Base-by-base conservation (phyloP, 2,113 vertebrate genomes). In the Nematolebias whitei region DNA sequence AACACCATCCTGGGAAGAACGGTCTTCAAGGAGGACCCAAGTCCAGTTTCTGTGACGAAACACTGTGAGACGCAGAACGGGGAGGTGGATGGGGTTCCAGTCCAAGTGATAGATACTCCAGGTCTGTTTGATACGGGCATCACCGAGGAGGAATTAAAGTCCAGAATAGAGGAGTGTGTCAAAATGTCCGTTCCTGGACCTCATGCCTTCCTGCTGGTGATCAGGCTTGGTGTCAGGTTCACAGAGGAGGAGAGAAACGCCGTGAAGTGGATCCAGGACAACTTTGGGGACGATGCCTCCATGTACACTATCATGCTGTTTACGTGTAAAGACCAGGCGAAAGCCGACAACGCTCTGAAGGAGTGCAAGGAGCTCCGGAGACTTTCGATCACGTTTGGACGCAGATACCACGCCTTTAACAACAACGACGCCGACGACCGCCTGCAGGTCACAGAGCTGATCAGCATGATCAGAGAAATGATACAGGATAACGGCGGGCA, bases 221-320 rank as follows among this genome's bases (percentile, higher is more conserved):
- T 88, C 66, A 68, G 84, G 49, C 79, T 93, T 0, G 88, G 80
- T 4, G 87, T 84, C 1, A 79, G 83, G 44, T 89, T 90, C 78
- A 91, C 92, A 0, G 83, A 91, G 0, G 89, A 92, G 23, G 88
- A 92, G n/a, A 69, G 74, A 14, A 78, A 91, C 1, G 74, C 90
- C 1, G 77, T 90, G 2, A 87, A 86, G 57, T 88, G 87, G 88
- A 88, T 92, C 83, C 85, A 87, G 80, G 71, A 93, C n/a, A 92
- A 90, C 75, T 92, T 93, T 82, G 91, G 91, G 4, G 84, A 80
- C 0, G 85, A 89, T 2, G 87, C 84, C 29, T 76, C 86, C 63
- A 81, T 85, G 74, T 92, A 92, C 78, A 90, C 87, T 15, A 88
- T 93, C 32, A 68, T 93, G 77, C 68, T 93, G 60, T 93, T 93